These are phyloP conservation scores for Patella pellucida DNA, from an alignment of 2,888 invertebrate species.

Conservation along the genomic window DNA sequence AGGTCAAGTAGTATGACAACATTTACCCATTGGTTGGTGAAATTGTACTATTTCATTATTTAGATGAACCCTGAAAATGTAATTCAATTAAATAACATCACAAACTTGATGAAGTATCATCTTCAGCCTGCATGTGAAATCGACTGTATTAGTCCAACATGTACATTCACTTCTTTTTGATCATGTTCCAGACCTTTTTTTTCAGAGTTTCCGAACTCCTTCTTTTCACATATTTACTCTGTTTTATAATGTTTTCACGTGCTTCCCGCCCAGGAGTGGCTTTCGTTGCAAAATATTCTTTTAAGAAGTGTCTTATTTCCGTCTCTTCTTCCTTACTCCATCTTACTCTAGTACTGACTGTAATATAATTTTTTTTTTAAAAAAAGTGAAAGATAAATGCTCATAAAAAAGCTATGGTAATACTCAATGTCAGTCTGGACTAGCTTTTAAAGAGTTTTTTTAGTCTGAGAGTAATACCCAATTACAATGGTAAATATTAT, in stretches of 20 bases:
- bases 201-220: background rate
- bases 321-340: constrained; percentile 9
- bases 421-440: background rate
- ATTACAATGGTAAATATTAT: too few species aligned
- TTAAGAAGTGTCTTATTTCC: background rate
- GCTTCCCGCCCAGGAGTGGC: background rate
- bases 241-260: background rate
- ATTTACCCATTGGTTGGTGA: too few species aligned
- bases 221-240: background rate
- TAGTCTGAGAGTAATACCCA: too few species aligned
- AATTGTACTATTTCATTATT: too few species aligned
- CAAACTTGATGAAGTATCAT: too few species aligned
- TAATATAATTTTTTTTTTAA: constrained; percentile 6
- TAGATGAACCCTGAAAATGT: too few species aligned
- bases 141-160: too few species aligned
- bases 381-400: constrained; percentile 1
- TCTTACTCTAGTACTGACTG: background rate
- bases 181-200: constrained; percentile 6
- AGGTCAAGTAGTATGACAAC: too few species aligned
- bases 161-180: background rate
- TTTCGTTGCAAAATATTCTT: constrained; percentile 11
- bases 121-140: too few species aligned
- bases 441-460: too few species aligned
- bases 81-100: too few species aligned
- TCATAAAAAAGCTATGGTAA: background rate